Conservation (phyloP, 2,113 vertebrate genomes). For the Cervus canadensis region DNA sequence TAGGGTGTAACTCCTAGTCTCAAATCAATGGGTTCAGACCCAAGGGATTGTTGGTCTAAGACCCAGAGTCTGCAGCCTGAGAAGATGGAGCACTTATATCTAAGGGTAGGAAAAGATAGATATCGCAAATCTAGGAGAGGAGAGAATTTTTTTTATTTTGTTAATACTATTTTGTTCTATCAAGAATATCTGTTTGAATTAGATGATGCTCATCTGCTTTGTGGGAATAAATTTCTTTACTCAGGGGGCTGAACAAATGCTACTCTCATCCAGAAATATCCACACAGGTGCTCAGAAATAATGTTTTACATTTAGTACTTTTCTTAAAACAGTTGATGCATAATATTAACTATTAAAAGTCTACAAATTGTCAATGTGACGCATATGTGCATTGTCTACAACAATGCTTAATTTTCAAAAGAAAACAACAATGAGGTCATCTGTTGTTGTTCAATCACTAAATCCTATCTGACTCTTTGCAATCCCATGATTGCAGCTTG, state of each 20-base stretch:
- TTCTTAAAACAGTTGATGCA: background rate
- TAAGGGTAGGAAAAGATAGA: background rate
- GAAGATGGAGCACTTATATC: background rate
- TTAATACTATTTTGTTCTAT: background rate
- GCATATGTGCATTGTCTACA: background rate
- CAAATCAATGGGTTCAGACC: background rate
- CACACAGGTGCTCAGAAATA: background rate
- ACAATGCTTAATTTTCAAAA: background rate
- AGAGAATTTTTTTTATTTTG: background rate
- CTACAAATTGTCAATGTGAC: background rate
- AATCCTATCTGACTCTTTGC: background rate
- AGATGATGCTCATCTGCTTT: background rate
- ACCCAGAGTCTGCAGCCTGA: background rate
- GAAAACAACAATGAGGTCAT: background rate
- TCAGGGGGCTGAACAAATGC: background rate
- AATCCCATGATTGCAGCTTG: rapidly evolving
- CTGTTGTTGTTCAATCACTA: background rate
- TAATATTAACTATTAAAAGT: background rate
- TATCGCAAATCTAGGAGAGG: background rate
- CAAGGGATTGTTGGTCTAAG: background rate
- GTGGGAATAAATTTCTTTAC: background rate
- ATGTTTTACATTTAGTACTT: background rate
- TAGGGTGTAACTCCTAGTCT: background rate
- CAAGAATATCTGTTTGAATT: background rate
- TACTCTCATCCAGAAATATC: background rate